Base-by-base conservation (phyloP, 1,140 invertebrate genomes). In the Ericerus pela region DNA sequence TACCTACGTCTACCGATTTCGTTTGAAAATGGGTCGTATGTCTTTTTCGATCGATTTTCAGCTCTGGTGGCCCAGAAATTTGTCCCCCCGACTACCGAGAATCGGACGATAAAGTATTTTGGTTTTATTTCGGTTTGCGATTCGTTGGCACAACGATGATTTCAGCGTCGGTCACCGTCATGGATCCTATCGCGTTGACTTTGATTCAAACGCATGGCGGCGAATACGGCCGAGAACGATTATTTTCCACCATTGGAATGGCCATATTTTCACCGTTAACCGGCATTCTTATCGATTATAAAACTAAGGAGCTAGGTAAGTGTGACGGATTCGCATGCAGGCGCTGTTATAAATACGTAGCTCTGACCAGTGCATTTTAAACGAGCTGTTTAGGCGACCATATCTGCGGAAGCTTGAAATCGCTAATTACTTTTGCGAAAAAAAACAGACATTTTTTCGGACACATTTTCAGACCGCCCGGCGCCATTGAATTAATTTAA, bases 231-330 rank as follows among this genome's bases (percentile, higher is more conserved):
- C 74, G 82, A 62, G 84, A 88, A 63, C 72, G 84, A 57, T 68
- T 88, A 53, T 86, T 84, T 69, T 82, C 81, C 3, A 85, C 81
- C 62, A 72, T 87, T 30, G 85, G 84, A 38, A 82, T 83, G 76
- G 84, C 82, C 22, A 77, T 86, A 62, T 84, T 86, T 67, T 85
- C 84, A 4, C 84, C 85, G 51, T 76, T 88, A 29, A 83, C 82
- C 5, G 85, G 85, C 58, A 75, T 80, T 57, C 72, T 87, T 53
- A 84, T 87, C 64, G 83, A 87, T 72, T 74, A 75, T 66, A 74
- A 72, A 58, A n/a, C n/a, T n/a, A n/a, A 77, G 75, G 61, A 67
- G 69, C 30, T 57, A 62, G 54, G 68, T 72, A 55, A 72, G 73
- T 75, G 63, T 62, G 67, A 69, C 64, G 51, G 59, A 54, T 6